These are phyloP conservation scores for Branchellion lobata DNA, from an alignment of 2,888 invertebrate genomes.

Conservation along the genomic window DNA sequence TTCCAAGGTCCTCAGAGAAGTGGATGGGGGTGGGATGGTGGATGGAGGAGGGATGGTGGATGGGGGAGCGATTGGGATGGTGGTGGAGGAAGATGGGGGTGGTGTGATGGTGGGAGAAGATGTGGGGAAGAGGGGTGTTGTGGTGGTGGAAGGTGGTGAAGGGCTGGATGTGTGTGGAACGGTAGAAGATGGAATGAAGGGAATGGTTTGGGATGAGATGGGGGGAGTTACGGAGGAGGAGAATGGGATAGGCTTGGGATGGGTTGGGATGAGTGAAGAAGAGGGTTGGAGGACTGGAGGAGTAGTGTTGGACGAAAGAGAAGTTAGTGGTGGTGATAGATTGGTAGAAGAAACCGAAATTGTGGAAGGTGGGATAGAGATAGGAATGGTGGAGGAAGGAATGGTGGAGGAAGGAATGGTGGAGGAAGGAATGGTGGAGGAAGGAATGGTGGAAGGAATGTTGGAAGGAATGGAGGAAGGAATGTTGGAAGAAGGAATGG, in stretches of 20 bases:
- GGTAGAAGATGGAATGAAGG: background rate
- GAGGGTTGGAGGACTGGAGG: too few species aligned
- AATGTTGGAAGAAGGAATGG: too few species aligned
- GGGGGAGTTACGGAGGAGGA: background rate
- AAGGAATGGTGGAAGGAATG: background rate
- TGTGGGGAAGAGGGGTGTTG: background rate
- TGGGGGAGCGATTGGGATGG: background rate
- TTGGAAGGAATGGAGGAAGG: too few species aligned
- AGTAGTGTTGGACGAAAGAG: too few species aligned
- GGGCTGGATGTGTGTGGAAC: background rate
- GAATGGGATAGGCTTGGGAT: too few species aligned
- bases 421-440: background rate
- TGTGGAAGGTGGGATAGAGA: background rate
- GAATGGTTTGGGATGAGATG: background rate
- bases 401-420: too few species aligned
- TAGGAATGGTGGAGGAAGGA: background rate
- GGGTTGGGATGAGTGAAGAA: too few species aligned
- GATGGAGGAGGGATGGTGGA: background rate
- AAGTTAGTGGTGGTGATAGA: too few species aligned
- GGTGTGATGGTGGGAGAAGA: background rate
- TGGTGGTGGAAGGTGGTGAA: too few species aligned
- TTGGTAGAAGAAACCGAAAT: too few species aligned
- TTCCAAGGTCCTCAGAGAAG: constrained; percentile 24
- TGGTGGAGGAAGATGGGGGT: constrained; percentile 13
- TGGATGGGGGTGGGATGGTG: background rate